Evolutionary conservation across 1,140 invertebrate species (phyloP).

Genomic region (Macrobrachium rosenbergii): DNA sequence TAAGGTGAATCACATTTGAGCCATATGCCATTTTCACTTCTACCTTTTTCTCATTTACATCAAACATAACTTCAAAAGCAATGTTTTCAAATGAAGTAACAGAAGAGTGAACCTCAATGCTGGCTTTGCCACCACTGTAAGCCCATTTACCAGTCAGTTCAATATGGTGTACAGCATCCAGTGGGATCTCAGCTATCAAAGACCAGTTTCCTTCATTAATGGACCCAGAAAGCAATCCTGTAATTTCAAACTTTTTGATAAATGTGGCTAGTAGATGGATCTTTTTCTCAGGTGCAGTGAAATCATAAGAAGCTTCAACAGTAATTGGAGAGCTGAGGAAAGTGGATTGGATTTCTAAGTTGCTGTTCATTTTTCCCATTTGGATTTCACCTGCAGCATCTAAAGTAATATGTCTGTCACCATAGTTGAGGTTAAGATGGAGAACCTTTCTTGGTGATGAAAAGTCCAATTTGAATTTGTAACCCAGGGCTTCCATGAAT

Average conservation of each 20-base stretch:
- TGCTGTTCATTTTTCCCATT: neutral
- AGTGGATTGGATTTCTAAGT: neutral
- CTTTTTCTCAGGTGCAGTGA: neutral
- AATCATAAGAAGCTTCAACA: neutral
- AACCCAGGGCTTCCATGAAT: neutral
- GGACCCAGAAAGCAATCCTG: neutral
- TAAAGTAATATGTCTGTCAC: neutral
- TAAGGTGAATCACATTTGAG: constrained; percentile 2
- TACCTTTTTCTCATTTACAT: neutral
- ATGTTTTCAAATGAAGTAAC: neutral
- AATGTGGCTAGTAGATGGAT: neutral
- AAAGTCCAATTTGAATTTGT: neutral
- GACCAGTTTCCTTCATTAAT: neutral
- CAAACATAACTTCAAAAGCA: neutral
- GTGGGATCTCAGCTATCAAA: neutral
- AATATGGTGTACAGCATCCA: neutral
- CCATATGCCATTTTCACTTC: neutral
- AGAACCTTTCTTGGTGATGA: neutral
- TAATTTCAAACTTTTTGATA: neutral
- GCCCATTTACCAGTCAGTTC: neutral
- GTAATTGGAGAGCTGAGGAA: neutral
- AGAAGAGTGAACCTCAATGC: constrained; percentile 6
- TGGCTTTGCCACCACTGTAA: neutral
- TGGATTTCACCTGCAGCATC: neutral
- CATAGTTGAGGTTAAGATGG: neutral